Evolutionary conservation across 2,888 invertebrate species (phyloP), one percentile per base, ranked within the genome.

Genomic region (Chymomyza amoena): DNA sequence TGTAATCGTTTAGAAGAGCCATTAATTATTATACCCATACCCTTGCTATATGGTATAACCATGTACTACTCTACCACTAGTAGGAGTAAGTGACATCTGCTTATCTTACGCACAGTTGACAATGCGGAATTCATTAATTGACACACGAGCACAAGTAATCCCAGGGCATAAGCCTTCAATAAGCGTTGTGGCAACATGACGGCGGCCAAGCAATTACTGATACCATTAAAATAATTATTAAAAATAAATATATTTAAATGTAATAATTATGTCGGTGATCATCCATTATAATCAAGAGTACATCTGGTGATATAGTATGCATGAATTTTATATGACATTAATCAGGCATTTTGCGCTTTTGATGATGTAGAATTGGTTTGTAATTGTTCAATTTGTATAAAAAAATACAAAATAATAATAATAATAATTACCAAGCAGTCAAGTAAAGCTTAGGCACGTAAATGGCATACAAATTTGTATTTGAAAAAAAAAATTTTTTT

Each of bases 291-390:
- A 57, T 57, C 15, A 57, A 57, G 28, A 57, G 20, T 20, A 57
- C 20, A 54, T 20, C 16, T 18, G 20, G 9, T 54, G 10, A 25
- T 57, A n/a, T n/a, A n/a, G n/a, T n/a, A 57, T 25, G 16, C 28
- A 57, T 13, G 4, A 25, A 7, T 57, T 57, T 20, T 25, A 57
- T 25, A 25, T 57, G 73, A 59, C 75, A 85, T 85, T 83, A 82
- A 82, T 80, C 81, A 75, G 76, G 51, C 66, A 66, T 73, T 73
- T 73, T 66, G 73, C 86, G 71, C 73, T 78, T 73, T 74, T 73
- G 76, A 78, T 83, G 71, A 73, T 77, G 81, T 81, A 76, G 77
- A 83, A 86, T 83, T 82, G 80, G 54, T 16, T 16, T 54, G 54
- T 54, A 20, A 54, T 16, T 54, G 54, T 54, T 16, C 20, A 18